Conservation (phyloP, 2,888 invertebrate genomes). For the Trissonchulus latispiculum region DNA sequence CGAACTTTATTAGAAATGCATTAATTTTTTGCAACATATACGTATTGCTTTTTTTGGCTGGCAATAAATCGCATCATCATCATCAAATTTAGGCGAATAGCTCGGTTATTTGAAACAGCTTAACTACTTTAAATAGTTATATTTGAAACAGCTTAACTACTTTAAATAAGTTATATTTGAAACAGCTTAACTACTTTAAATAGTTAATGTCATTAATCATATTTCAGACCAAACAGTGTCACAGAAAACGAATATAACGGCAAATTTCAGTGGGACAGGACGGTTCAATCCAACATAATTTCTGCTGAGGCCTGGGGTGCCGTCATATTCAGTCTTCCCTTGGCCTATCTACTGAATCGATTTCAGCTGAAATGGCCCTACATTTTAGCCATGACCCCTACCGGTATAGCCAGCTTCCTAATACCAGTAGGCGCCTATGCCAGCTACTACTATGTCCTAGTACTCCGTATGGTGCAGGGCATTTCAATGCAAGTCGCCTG, state of each 20-base stretch:
- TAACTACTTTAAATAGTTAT: too few species aligned
- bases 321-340: neutral
- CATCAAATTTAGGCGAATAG: too few species aligned
- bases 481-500: neutral
- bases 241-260: neutral
- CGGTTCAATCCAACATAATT: neutral
- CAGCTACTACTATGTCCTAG: neutral
- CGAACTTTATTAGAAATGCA: too few species aligned
- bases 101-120: too few species aligned
- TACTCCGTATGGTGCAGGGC: neutral
- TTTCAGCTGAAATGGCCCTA: neutral
- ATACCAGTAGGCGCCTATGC: neutral
- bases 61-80: too few species aligned
- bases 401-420: neutral
- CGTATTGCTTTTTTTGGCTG: too few species aligned
- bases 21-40: too few species aligned
- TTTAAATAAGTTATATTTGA: too few species aligned
- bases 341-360: neutral
- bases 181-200: too few species aligned
- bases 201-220: too few species aligned
- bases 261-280: neutral
- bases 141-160: too few species aligned
- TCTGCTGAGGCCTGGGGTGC: neutral
- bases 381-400: neutral
- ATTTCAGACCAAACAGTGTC: too few species aligned